Evolutionary conservation across 2,888 invertebrate genomes (phyloP).

Genomic region (Drosophila parthenogenetica): DNA sequence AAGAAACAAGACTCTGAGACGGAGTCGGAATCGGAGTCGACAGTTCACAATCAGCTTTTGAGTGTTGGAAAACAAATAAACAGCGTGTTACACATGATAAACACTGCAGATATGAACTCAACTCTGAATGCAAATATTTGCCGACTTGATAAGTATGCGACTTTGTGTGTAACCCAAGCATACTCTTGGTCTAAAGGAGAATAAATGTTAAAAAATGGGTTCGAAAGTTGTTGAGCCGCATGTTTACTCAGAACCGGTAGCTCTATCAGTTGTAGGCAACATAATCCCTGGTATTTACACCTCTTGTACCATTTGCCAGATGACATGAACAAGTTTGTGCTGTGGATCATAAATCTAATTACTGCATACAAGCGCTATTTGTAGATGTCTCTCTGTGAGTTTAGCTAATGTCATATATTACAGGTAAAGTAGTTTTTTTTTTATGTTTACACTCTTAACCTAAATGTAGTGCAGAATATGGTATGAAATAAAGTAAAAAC

Average conservation of each 20-base stretch:
- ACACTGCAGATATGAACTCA: conserved; percentile 49
- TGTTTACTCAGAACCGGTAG: conserved; percentile 63
- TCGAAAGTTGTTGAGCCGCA: conserved; percentile 33
- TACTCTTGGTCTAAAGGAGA: neutral
- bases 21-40: neutral
- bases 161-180: conserved; percentile 3
- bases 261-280: conserved; percentile 51
- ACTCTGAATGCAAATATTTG: conserved; percentile 65
- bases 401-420: conserved; percentile 8
- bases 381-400: conserved; percentile 8
- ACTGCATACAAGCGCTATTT: conserved; percentile 18
- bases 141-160: conserved; percentile 42
- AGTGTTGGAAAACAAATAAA: conserved; percentile 73
- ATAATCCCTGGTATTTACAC: conserved; percentile 74
- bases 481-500: no score
- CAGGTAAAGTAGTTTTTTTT: neutral
- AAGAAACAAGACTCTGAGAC: conserved; percentile 16
- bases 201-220: conserved; percentile 30
- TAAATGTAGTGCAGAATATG: neutral
- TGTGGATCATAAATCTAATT: conserved; percentile 37
- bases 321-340: conserved; percentile 21
- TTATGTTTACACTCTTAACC: neutral
- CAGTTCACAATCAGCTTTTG: conserved; percentile 57
- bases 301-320: conserved; percentile 30
- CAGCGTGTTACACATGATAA: conserved; percentile 75